Evolutionary conservation across 92 coral and sea anemone species (phyloP).

Genomic region (Epizoanthus rinbou): DNA sequence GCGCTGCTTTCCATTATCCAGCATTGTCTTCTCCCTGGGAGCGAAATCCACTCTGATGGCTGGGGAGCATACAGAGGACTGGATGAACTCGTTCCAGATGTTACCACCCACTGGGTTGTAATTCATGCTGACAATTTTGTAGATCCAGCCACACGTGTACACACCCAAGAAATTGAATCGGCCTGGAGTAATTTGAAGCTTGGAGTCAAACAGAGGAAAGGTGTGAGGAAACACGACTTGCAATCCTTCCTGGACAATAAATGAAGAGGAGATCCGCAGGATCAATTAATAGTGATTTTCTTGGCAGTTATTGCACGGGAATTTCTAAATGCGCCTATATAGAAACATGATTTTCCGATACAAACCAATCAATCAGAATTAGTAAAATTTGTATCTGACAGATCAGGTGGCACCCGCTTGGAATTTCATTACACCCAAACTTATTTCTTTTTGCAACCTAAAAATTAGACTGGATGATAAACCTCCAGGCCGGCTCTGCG

Average conservation of each 20-base stretch:
- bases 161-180: neutral
- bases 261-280: constrained; percentile 29
- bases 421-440: too few relatives aligned
- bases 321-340: too few relatives aligned
- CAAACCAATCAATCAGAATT: too few relatives aligned
- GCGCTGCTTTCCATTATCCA: neutral
- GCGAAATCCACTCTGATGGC: neutral
- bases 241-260: constrained; percentile 43
- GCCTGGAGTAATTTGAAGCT: constrained; percentile 20
- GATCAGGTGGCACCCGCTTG: too few relatives aligned
- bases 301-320: neutral
- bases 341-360: too few relatives aligned
- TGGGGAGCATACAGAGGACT: neutral
- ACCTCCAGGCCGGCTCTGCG: too few relatives aligned
- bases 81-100: neutral
- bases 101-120: neutral
- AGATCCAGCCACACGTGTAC: neutral
- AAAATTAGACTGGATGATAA: too few relatives aligned
- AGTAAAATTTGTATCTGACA: too few relatives aligned
- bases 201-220: constrained; percentile 29
- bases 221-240: constrained; percentile 24
- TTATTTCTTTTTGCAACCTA: too few relatives aligned
- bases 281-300: constrained; percentile 11
- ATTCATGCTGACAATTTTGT: constrained; percentile 1
- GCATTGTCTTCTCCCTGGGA: neutral